These are phyloP conservation scores for Tenebrio molitor DNA, from an alignment of 1,140 invertebrate genomes.

Conservation along the genomic window DNA sequence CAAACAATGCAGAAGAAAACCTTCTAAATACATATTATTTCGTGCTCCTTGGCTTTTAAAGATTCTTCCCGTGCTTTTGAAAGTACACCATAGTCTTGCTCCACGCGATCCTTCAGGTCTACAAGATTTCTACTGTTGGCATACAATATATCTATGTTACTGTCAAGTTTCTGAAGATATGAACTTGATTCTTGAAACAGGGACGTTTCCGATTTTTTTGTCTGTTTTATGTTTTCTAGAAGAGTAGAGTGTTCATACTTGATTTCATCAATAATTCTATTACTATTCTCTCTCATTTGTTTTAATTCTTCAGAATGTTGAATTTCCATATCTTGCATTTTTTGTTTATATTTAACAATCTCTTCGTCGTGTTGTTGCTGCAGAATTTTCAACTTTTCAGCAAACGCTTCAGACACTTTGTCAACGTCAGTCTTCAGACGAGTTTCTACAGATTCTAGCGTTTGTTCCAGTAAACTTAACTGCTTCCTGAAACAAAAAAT, in stretches of 20 bases:
- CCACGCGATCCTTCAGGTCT: conserved; percentile 60
- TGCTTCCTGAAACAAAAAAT: conserved; percentile 66
- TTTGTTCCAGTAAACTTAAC: conserved; percentile 66
- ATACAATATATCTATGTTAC: conserved; percentile 65
- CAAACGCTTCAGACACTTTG: conserved; percentile 61
- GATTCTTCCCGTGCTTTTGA: conserved; percentile 64
- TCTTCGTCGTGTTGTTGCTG: conserved; percentile 62
- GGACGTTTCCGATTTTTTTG: conserved; percentile 65
- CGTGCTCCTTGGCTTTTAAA: conserved; percentile 62
- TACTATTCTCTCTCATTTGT: conserved; percentile 64
- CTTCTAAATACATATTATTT: conserved; percentile 62
- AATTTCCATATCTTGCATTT: conserved; percentile 63
- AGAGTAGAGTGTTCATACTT: conserved; percentile 64
- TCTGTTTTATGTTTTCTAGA: conserved; percentile 67
- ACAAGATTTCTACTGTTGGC: conserved; percentile 62
- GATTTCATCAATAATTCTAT: conserved; percentile 64
- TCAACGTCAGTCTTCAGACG: conserved; percentile 66
- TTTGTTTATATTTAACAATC: conserved; percentile 63
- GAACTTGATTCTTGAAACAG: conserved; percentile 64
- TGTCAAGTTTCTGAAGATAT: conserved; percentile 66
- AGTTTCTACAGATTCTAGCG: conserved; percentile 65
- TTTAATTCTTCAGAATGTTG: conserved; percentile 66
- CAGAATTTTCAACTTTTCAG: conserved; percentile 62
- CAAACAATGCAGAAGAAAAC: conserved; percentile 3
- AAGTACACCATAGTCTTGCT: conserved; percentile 64